Percentiles rank a stretch among this genome's conserved stretches.
phyloP scores from a whole-genome alignment of 1,140 invertebrate species.

The Littorina saxatilis region DNA sequence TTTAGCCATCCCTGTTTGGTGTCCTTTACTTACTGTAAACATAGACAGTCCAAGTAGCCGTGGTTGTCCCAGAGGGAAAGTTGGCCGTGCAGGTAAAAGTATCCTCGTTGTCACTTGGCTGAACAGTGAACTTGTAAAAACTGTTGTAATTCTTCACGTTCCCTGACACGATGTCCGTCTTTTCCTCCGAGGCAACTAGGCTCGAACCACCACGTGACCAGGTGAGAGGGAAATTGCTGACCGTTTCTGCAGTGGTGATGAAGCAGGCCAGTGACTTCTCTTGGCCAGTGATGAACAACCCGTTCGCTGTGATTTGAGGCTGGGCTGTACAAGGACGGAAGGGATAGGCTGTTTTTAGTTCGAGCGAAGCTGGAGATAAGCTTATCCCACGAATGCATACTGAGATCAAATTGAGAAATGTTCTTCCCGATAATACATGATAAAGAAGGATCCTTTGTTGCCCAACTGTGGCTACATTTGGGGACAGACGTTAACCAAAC shows the following conservation, averaged over 20 bases:
- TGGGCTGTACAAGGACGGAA: no score
- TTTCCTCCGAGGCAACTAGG: not conserved
- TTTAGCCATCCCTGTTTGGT: no score
- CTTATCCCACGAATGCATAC: no score
- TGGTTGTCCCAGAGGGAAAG: not conserved
- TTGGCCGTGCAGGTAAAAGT: not conserved
- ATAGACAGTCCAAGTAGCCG: not conserved
- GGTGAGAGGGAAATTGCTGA: not conserved
- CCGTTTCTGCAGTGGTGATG: slow-evolving; percentile 1
- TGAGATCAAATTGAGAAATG: no score
- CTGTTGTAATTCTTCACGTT: not conserved
- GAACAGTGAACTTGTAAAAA: not conserved
- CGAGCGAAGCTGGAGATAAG: no score
- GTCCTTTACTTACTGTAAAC: slow-evolving; percentile 3
- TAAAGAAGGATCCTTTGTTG: no score
- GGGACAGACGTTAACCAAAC: no score
- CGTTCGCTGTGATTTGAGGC: not conserved
- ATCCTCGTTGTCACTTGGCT: not conserved
- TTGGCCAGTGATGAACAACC: not conserved
- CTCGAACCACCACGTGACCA: not conserved
- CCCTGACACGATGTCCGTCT: not conserved
- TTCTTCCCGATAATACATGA: no score
- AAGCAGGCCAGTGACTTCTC: slow-evolving; percentile 4
- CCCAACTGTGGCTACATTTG: no score
- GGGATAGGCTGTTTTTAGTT: no score